Base-by-base conservation (phyloP, 2,888 invertebrate genomes). In the Dicyrtoma fusca region DNA sequence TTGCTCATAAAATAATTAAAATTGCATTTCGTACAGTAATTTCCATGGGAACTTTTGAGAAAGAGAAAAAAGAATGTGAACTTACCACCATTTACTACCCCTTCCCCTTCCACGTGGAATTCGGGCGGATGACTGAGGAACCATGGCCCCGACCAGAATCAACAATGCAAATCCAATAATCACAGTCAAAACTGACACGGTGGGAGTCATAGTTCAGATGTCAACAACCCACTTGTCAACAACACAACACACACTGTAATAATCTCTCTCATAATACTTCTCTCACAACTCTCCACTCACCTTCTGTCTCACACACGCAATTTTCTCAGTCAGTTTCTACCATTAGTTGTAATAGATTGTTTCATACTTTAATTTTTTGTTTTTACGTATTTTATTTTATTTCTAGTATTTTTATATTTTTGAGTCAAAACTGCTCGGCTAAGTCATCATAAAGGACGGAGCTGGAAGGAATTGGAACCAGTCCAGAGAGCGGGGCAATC, bases 81-180 rank as follows among this genome's bases (percentile, higher is more conserved):
- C 93, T 87, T 86, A 94, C 93, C 94, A 94, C 94, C 94, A 94
- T 91, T 92, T 93, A 82, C 92, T 92, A 84, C 94, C 93, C 82
- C 92, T 88, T 82, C 92, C 92, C 83, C 92, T 87, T 83, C 91
- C 89, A 81, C 88, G 69, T 8, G 80, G 79, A 63, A 78, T 78
- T 17, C 80, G 71, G 62, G 80, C 80, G 25, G 79, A 79, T 19
- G 80, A 80, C 68, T 79, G 78, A 53, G 79, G 78, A 53, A 80
- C 80, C 79, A 80, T 80, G 44, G 78, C 77, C 61, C 80, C 80
- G n/a, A 76, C 80, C 13, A 80, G 76, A 71, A 80, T 77, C 71
- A 78, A 75, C 59, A 79, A 66, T 45, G 77, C 65, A 72, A 77
- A 77, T 68, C 78, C 76, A 72, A 77, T 78, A 72, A 77, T 74